Evolutionary conservation across 2,113 vertebrate species (phyloP), one percentile per base, ranked within the genome.

Genomic region (Zosterops hypoxanthus): DNA sequence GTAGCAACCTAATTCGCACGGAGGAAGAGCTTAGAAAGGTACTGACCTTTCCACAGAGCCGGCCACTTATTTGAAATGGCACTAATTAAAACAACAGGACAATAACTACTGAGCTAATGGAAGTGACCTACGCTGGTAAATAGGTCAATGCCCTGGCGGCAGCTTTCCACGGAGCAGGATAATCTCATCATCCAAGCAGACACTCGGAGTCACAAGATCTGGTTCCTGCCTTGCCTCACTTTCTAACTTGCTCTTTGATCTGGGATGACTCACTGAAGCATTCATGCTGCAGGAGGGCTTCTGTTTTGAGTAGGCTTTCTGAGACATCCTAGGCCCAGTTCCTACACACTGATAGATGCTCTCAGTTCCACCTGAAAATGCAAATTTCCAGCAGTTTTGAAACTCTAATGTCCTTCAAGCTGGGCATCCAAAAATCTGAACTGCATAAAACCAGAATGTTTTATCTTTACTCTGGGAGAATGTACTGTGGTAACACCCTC

Each of bases 1-100:
- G 53, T 68, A 76, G 95, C 82, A 93, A 97, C 80, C 2, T 83
- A 9, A 66, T 82, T 83, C 65, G 86, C 70, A 84, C 72, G 63
- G 77, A 86, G 70, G 71, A 94, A 93, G 83, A 66, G 90, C 68
- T 92, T 72, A 83, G 59, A 73, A 80, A 79, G 86, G 83, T 77
- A 80, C 83, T 87, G 95, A 95, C 92, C 94, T 95, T 95, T 94
- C 81, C 60, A n/a, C 88, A 53, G 81, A 83, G 49, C 77, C 6
- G 56, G 84, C 49, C 82, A 60, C 85, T 95, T 82, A 83, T 75
- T 94, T 82, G 85, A 90, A 88, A 96, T 59, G 79, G 63, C 65
- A 76, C 77, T 95, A 91, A 97, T 96, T 92, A 91, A 95, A 87
- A 36, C 53, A 90, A 84, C 61, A 19, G 90, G 61, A 86, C 90